phyloP scores from a whole-genome alignment of 2,113 vertebrate genomes.

The Nycticorax nycticorax region DNA sequence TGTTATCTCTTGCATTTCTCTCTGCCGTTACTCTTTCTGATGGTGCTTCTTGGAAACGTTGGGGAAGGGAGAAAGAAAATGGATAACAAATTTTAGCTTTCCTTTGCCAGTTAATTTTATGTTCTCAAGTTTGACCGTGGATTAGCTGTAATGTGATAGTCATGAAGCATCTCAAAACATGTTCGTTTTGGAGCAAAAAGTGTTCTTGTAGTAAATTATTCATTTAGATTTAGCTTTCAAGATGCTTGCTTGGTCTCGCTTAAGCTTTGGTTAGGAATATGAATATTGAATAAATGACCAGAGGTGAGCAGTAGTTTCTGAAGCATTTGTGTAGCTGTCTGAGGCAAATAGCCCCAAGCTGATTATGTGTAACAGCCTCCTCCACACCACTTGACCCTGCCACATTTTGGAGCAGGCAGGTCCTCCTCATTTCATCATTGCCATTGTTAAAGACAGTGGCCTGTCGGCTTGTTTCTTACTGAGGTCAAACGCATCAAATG shows the following conservation, averaged over 20 bases:
- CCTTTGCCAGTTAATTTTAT: background rate
- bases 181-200: background rate
- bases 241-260: background rate
- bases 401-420: background rate
- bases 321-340: background rate
- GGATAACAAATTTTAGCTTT: background rate
- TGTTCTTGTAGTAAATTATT: background rate
- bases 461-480: background rate
- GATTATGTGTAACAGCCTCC: background rate
- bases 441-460: background rate
- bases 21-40: background rate
- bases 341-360: background rate
- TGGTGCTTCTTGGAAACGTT: background rate
- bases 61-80: background rate
- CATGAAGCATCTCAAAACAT: background rate
- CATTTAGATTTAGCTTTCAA: background rate
- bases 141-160: background rate
- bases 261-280: background rate
- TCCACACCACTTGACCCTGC: background rate
- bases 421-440: background rate
- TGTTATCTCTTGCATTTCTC: background rate
- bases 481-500: background rate
- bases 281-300: background rate
- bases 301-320: background rate
- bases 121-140: background rate